phyloP scores from a whole-genome alignment of 2,113 vertebrate genomes.

The Vidua macroura region DNA sequence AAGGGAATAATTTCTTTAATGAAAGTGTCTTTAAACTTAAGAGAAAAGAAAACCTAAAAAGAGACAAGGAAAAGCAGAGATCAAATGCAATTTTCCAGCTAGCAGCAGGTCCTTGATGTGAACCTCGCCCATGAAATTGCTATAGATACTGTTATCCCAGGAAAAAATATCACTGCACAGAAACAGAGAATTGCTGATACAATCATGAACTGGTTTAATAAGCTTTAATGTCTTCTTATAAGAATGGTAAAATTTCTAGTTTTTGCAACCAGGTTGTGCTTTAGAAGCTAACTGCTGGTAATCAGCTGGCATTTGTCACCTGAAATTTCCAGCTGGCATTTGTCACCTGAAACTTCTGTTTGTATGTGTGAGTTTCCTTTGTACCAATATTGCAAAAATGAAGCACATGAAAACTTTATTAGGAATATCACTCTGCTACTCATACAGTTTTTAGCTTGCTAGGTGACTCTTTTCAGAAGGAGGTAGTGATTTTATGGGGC shows the following conservation, averaged over 20 bases:
- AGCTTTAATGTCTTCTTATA: background rate
- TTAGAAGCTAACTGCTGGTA: background rate
- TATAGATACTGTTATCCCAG: background rate
- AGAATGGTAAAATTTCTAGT: background rate
- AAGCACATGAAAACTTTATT: background rate
- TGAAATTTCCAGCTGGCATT: background rate
- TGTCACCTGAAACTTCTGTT: background rate
- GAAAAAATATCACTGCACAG: background rate
- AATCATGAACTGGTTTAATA: background rate
- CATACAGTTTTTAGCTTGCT: background rate
- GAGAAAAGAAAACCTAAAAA: conserved; percentile 1
- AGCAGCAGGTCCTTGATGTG: background rate
- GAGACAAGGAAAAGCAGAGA: conserved; percentile 23
- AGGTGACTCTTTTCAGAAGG: background rate
- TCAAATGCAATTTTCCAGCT: conserved; percentile 27
- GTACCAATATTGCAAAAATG: background rate
- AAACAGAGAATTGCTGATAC: background rate
- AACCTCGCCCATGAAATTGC: background rate
- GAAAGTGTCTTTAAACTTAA: conserved; percentile 19
- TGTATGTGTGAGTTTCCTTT: background rate
- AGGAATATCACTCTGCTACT: background rate
- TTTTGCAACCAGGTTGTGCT: background rate
- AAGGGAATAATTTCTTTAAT: conserved; percentile 37
- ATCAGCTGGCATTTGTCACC: background rate
- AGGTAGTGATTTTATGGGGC: background rate